A percentile compares a stretch with the other conserved stretches of the same genome.
Conservation (phyloP, 1,140 invertebrate species). For the Euura saliciscinereae region DNA sequence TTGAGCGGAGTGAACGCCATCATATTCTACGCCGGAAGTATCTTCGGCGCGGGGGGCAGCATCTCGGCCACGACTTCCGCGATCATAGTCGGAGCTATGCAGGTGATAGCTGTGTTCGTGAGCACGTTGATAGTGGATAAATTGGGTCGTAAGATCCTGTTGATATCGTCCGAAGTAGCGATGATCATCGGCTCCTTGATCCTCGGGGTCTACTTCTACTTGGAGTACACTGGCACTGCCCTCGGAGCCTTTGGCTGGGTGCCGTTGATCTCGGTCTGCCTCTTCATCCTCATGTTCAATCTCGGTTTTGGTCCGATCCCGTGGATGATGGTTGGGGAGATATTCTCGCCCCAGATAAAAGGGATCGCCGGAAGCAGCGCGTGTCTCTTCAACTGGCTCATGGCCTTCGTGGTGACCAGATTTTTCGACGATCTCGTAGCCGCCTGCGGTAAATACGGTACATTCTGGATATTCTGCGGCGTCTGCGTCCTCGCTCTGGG, state of each 20-base stretch:
- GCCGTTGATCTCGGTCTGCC: constrained; percentile 72
- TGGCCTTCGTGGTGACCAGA: constrained; percentile 83
- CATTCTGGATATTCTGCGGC: constrained; percentile 82
- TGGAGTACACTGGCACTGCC: constrained; percentile 59
- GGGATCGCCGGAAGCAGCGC: constrained; percentile 78
- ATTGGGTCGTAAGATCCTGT: constrained; percentile 73
- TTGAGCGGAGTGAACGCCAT: constrained; percentile 86
- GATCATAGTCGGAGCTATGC: constrained; percentile 80
- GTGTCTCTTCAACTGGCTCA: constrained; percentile 78
- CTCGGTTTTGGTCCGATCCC: constrained; percentile 81
- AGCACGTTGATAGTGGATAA: constrained; percentile 79
- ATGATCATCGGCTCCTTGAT: constrained; percentile 68
- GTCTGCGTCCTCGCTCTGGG: constrained; percentile 72
- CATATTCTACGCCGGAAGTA: constrained; percentile 78
- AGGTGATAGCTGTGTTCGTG: constrained; percentile 74
- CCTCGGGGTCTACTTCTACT: constrained; percentile 70
- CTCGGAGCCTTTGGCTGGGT: constrained; percentile 69
- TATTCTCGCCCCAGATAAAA: constrained; percentile 77
- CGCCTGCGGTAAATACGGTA: constrained; percentile 64
- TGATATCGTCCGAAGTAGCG: constrained; percentile 67
- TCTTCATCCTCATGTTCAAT: constrained; percentile 80
- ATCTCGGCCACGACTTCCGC: constrained; percentile 55
- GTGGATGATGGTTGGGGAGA: constrained; percentile 79
- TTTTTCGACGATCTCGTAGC: constrained; percentile 70
- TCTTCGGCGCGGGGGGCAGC: constrained; percentile 72